Base-by-base conservation (phyloP, 1,140 invertebrate species). In the Zaprionus ghesquierei region DNA sequence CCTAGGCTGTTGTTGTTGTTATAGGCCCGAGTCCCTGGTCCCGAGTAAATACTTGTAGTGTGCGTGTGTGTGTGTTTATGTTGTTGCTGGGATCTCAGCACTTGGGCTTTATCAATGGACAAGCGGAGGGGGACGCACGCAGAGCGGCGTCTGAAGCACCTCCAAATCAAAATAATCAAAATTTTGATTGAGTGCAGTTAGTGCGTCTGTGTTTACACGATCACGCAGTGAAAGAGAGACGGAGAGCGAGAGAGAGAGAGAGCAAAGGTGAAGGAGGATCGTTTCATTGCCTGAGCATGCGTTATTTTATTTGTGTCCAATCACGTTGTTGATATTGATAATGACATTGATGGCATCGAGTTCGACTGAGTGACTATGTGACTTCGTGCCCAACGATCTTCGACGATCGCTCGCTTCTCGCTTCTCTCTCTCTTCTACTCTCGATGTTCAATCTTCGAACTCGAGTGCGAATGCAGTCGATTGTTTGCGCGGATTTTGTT, bases 321-420 rank as follows among this genome's bases (percentile, higher is more conserved):
- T 90, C 86, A 90, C 69, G 86, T 86, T 90, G 86, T 90, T 90
- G 89, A 85, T 90, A 84, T 89, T 90, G 89, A 90, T 90, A 90
- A 89, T 90, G 87, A 90, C 89, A 90, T 90, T 89, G 85, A 89
- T 81, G 81, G 81, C 85, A 84, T 89, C 77, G 80, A 84, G 69
- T 81, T 80, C 68, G 53, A 50, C 73, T 80, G 89, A 90, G 80
- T 87, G 89, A 90, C 87, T 90, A 76, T 86, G 73, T 64, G 78
- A 63, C 54, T 74, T 75, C 20, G 25, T 35, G 44, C 49, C 29
- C 50, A 59, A 77, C 55, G 35, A 31, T 27, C 22, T 12, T 18
- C 25, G 5, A 15, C 35, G 55, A 73, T 73, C 72, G 82, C 79
- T 18, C n/a, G 8, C 15, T 9, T n/a, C 41, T 10, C 41, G 10